Evolutionary conservation across 2,888 invertebrate genomes (phyloP).

Genomic region (Dichetophora obliterata): DNA sequence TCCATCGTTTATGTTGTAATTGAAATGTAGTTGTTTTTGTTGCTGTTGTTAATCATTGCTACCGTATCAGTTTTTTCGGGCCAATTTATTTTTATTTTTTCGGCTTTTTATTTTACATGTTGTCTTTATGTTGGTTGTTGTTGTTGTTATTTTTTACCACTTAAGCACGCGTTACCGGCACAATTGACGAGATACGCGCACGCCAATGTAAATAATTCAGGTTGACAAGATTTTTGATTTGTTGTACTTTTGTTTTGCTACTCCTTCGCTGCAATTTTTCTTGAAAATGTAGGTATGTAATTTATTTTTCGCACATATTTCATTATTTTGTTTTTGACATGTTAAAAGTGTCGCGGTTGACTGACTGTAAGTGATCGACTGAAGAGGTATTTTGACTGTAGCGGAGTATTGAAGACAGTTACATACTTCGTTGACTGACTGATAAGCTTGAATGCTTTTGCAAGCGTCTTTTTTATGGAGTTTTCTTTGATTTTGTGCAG

Average conservation of each 20-base stretch:
- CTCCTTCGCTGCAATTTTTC: too few relatives aligned
- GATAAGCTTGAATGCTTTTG: too few relatives aligned
- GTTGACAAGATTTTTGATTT: neutral
- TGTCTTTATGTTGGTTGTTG: neutral
- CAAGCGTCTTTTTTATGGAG: too few relatives aligned
- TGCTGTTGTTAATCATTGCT: neutral
- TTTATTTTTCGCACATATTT: too few relatives aligned
- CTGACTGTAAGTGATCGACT: conserved; percentile 20
- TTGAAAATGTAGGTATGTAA: too few relatives aligned
- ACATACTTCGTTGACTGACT: too few relatives aligned
- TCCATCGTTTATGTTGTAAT: conserved; percentile 27
- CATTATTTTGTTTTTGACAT: neutral
- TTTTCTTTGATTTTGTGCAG: too few relatives aligned
- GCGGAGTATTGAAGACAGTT: neutral
- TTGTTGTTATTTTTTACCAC: too few relatives aligned
- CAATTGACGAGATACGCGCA: conserved; percentile 5
- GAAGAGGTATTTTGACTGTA: neutral
- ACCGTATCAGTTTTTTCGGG: neutral
- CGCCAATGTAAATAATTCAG: conserved; percentile 7
- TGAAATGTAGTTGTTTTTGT: conserved; percentile 27
- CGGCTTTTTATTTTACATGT: neutral
- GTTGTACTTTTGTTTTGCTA: too few relatives aligned
- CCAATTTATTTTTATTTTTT: neutral
- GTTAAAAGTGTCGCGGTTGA: conserved; percentile 5
- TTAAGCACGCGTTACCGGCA: neutral